Conservation (phyloP, 2,888 invertebrate species). For the Agonopterix alstromeriana region DNA sequence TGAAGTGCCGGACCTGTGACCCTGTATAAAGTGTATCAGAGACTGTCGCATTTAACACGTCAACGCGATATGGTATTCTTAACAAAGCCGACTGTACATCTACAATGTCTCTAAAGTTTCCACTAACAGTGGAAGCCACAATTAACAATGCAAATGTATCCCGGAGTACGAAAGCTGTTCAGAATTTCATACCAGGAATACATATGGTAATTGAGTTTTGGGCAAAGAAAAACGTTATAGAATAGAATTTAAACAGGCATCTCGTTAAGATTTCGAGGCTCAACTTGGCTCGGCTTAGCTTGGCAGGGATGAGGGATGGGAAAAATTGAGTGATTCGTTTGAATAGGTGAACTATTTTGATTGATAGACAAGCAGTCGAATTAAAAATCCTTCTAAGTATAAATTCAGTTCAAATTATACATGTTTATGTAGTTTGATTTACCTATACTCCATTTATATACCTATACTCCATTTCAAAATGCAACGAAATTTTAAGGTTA, state of each 20-base stretch:
- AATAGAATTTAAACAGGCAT: slow-evolving; percentile 26
- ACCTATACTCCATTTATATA: too few species aligned
- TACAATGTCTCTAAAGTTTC: slow-evolving; percentile 14
- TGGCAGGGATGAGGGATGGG: neutral
- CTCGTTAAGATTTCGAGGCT: slow-evolving; percentile 33
- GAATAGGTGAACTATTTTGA: too few species aligned
- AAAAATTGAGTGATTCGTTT: too few species aligned
- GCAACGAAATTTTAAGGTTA: too few species aligned
- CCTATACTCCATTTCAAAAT: too few species aligned
- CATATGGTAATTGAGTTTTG: slow-evolving; percentile 61
- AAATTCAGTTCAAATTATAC: too few species aligned
- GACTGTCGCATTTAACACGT: neutral
- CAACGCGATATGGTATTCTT: slow-evolving; percentile 1
- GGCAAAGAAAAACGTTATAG: slow-evolving; percentile 49
- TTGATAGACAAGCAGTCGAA: too few species aligned
- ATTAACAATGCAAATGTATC: slow-evolving; percentile 73
- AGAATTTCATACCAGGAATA: slow-evolving; percentile 66
- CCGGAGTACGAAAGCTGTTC: slow-evolving; percentile 49
- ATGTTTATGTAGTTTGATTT: too few species aligned
- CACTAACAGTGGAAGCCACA: slow-evolving; percentile 37
- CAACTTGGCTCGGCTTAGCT: too few species aligned
- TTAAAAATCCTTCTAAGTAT: too few species aligned
- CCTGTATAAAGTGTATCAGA: too few species aligned
- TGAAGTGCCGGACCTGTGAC: too few species aligned
- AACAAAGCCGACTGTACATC: neutral